Conservation (phyloP, 2,797 vertebrate species). For the Garrulus glandarius region DNA sequence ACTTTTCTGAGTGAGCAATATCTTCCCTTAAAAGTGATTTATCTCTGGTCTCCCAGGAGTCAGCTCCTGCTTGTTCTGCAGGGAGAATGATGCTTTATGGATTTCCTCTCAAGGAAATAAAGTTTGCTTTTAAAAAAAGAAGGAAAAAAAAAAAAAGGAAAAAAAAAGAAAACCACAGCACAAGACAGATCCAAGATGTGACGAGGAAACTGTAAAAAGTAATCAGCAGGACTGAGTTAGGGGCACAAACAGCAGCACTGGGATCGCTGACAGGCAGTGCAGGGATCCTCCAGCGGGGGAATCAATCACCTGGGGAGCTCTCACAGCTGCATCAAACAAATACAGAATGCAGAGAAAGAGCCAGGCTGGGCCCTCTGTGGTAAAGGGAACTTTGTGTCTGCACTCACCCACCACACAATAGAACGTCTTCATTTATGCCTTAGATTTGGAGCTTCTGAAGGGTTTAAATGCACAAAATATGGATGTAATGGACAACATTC, state of each 20-base stretch:
- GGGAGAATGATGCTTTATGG: background rate
- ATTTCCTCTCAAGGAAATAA: background rate
- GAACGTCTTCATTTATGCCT: background rate
- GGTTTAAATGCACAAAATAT: background rate
- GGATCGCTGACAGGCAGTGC: background rate
- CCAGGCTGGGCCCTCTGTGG: background rate
- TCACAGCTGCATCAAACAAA: background rate
- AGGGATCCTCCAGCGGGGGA: background rate
- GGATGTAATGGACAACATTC: background rate
- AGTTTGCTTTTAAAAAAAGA: background rate
- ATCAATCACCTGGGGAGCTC: background rate
- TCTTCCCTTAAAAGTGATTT: constrained; percentile 8
- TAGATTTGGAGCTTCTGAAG: background rate
- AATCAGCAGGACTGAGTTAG: background rate
- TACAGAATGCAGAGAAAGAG: accelerated
- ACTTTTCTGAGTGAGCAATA: background rate
- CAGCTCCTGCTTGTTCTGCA: background rate
- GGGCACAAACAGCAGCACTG: background rate
- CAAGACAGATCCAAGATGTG: background rate
- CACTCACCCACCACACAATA: background rate
- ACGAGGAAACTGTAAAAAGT: background rate
- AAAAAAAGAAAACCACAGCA: background rate
- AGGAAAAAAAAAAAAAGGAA: accelerated
- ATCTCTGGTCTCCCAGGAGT: background rate
- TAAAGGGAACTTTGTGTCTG: background rate